These are phyloP conservation scores for Lota lota DNA, from an alignment of 2,113 vertebrate species.

Conservation along the genomic window DNA sequence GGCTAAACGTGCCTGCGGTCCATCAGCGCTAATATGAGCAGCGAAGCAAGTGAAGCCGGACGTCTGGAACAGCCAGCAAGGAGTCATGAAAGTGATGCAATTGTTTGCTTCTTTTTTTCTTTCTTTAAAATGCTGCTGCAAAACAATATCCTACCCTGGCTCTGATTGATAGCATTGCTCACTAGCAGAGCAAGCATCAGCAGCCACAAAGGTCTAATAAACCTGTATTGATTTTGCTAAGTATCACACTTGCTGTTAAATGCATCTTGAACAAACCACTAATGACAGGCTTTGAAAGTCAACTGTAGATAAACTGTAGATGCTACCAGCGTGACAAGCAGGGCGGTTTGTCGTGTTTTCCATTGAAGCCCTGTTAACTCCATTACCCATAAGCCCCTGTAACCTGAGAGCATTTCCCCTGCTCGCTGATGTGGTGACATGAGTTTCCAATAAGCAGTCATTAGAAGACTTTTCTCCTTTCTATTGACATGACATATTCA, in stretches of 20 bases:
- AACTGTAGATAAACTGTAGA: background rate
- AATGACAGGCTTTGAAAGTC: slow-evolving; percentile 30
- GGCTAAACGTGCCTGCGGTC: slow-evolving; percentile 49
- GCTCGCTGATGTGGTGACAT: too few species aligned
- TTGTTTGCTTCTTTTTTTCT: too few species aligned
- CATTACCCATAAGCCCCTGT: background rate
- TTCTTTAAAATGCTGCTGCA: background rate
- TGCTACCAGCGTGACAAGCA: too few species aligned
- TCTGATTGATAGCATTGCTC: slow-evolving; percentile 7
- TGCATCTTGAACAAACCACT: slow-evolving; percentile 37
- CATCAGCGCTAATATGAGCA: background rate
- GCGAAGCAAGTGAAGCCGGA: too few species aligned
- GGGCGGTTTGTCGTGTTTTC: too few species aligned
- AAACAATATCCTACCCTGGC: background rate
- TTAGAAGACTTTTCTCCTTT: too few species aligned
- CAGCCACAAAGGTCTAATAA: slow-evolving; percentile 29
- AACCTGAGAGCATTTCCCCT: too few species aligned
- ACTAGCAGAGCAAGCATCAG: slow-evolving; percentile 1
- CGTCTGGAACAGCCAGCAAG: too few species aligned
- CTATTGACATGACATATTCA: too few species aligned
- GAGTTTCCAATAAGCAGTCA: too few species aligned
- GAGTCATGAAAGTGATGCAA: too few species aligned
- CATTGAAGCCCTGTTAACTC: slow-evolving; percentile 4
- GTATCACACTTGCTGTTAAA: slow-evolving; percentile 15
- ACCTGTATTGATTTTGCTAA: slow-evolving; percentile 34